Percentiles rank a stretch among this genome's conserved stretches.
Conservation (phyloP, 2,797 vertebrate species). For the Furcifer pardalis region DNA sequence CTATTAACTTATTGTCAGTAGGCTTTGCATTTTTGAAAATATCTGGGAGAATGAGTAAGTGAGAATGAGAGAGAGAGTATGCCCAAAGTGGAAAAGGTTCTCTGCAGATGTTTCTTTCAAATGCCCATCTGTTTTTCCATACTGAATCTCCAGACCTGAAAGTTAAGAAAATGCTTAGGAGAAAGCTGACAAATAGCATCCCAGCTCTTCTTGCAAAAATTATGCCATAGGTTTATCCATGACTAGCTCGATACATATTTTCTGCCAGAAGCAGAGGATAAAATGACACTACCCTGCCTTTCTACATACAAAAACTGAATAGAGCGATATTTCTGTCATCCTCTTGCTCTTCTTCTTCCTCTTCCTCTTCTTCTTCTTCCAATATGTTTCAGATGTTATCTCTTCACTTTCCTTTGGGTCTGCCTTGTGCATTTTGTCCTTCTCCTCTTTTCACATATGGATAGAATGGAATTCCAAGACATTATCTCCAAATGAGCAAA, state of each 20-base stretch:
- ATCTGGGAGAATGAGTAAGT: neutral
- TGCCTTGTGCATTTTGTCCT: too few species aligned
- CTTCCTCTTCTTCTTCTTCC: too few species aligned
- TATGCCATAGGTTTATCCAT: neutral
- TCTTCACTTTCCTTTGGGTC: too few species aligned
- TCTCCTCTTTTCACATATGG: too few species aligned
- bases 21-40: neutral
- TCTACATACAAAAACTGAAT: neutral
- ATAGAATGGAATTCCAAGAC: too few species aligned
- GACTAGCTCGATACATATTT: neutral
- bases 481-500: too few species aligned
- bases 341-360: too few species aligned
- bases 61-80: neutral
- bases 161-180: neutral
- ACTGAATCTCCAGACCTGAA: neutral
- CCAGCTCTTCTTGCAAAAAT: neutral
- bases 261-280: neutral
- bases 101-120: conserved; percentile 40
- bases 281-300: neutral
- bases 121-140: conserved; percentile 60
- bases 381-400: too few species aligned
- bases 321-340: neutral
- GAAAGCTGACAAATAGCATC: neutral
- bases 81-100: conserved; percentile 52
- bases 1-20: neutral